These are phyloP conservation scores for Xyrauchen texanus DNA, from an alignment of 2,113 vertebrate genomes.

Conservation along the genomic window DNA sequence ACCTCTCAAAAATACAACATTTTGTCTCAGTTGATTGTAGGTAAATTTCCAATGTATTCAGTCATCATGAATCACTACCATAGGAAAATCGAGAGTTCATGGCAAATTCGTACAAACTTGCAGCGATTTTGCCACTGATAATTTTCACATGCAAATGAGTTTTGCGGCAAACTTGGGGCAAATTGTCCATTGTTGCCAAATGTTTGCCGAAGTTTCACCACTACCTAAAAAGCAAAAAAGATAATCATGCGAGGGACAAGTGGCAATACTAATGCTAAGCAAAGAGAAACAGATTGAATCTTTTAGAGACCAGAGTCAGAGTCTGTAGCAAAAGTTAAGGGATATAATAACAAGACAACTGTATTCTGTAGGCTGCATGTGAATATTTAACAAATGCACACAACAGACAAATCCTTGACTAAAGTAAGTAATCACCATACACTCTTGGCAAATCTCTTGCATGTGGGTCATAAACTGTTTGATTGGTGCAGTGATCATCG, in stretches of 20 bases:
- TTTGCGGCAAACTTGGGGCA: too few relatives aligned
- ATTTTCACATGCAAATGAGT: too few relatives aligned
- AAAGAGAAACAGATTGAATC: constrained; percentile 5
- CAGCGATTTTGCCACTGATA: too few relatives aligned
- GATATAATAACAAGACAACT: not conserved
- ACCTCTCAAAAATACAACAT: too few relatives aligned
- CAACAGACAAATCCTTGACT: not conserved
- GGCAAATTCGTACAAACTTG: too few relatives aligned
- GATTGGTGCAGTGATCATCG: constrained; percentile 11
- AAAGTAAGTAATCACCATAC: constrained; percentile 26
- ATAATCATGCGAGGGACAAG: not conserved
- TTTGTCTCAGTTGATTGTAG: too few relatives aligned
- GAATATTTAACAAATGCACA: not conserved
- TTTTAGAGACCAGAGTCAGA: constrained; percentile 16
- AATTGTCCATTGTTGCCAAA: not conserved
- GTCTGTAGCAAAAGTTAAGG: constrained; percentile 8
- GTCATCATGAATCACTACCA: too few relatives aligned
- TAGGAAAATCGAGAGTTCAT: too few relatives aligned
- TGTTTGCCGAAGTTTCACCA: too few relatives aligned
- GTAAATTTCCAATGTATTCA: too few relatives aligned
- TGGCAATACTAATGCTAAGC: constrained; percentile 9
- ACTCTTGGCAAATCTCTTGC: not conserved
- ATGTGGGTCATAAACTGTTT: not conserved
- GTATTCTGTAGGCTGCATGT: not conserved
- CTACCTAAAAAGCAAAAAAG: not conserved